Evolutionary conservation across 2,797 vertebrate genomes (phyloP), one percentile per base, ranked within the genome.

Genomic region (Synaphobranchus kaupii): DNA sequence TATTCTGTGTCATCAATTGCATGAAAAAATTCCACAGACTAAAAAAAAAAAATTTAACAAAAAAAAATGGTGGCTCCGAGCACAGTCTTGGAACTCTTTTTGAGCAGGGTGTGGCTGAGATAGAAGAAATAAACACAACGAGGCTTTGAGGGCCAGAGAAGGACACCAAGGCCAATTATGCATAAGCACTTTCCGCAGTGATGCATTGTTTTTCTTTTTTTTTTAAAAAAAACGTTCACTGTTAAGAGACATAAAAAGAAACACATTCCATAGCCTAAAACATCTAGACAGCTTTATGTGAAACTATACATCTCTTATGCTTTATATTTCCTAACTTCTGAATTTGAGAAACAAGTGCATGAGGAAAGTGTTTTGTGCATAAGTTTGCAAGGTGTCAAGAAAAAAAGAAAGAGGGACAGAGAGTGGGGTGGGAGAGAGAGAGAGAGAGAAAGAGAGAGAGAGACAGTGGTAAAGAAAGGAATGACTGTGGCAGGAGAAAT

Each of bases 311-410:
- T 87, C 87, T 92, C 89, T 89, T 93, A 89, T 90, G 93, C 91
- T 91, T 90, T 90, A 89, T 92, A 93, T 92, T 91, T 90, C 92
- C 90, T 91, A 90, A 82, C 92, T 92, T 91, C 93, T 91, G 89
- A 89, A 92, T 90, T 88, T 12, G 87, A 92, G 88, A 93, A 91
- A 92, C 91, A 91, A 94, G 92, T 92, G 92, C 92, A 91, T 63
- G 87, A 93, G 92, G 93, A 96, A 95, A 95, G 93, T 91, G 92
- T 93, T 95, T 95, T 93, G 93, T 95, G 94, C 95, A 95, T 96
- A 95, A 95, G 93, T 94, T 93, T 93, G 60, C 86, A 90, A 89
- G 89, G 90, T 92, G 93, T 95, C 93, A 90, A 92, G 90, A 89
- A 87, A 90, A 89, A 84, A 0, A 50, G 5, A 60, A 28, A 84